Evolutionary conservation across 2,888 invertebrate genomes (phyloP), one percentile per base, ranked within the genome.

Genomic region (Ganaspis brasiliensis): DNA sequence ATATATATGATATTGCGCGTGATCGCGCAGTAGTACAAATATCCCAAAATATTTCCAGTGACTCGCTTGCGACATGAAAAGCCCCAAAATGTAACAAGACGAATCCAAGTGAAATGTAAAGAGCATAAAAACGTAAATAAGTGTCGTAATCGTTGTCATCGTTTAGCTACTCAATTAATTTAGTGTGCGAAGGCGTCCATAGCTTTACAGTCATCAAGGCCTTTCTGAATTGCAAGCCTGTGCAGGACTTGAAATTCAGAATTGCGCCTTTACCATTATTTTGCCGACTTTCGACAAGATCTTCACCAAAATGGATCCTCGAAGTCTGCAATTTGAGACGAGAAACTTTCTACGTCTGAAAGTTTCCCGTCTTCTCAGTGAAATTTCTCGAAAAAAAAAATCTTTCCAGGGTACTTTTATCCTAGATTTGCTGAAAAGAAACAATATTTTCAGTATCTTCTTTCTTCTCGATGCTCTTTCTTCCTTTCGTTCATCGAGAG

Each of bases 141-240:
- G 77, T 85, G 86, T 86, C 84, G 84, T 85, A 80, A 84, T 87
- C 78, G 80, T 85, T 83, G 83, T 84, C 81, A 79, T 85, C 24
- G 57, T 67, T 67, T 67, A 49, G 24, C 21, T 24, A 67, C n/a
- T 67, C 45, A 67, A 67, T 67, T 67, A 67, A 24, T 45, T 45
- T 67, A 67, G 45, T 24, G 21, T 67, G n/a, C 26, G 10, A 67
- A 67, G 45, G 67, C 67, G 67, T 67, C 45, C 67, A 45, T 67
- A 67, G 67, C 24, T 67, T 67, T 16, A 67, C n/a, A 14, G 9
- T 9, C 26, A 10, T 5, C 16, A 73, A 21, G 40, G 78, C 67
- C 74, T 37, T 61, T 61, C 55, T 67, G 80, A 67, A 74, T 61
- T 84, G 82, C 79, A 81, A 85, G 76, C 73, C 73, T 85, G 82